phyloP scores from a whole-genome alignment of 2,113 vertebrate genomes.

The Ornithorhynchus anatinus region DNA sequence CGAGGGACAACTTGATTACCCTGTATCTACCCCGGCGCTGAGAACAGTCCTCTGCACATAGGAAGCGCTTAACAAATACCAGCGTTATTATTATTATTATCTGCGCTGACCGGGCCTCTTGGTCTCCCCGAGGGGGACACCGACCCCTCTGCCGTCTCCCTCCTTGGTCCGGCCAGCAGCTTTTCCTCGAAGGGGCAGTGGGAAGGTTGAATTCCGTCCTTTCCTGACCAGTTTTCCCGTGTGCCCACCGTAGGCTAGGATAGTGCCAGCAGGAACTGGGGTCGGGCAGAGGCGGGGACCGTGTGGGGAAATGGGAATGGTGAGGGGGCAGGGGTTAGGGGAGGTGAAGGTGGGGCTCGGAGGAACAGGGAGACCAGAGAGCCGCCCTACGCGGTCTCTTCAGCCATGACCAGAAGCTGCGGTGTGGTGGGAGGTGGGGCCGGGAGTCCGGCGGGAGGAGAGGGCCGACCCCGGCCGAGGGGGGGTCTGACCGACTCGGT shows the following conservation, averaged over 20 bases:
- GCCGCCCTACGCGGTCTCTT: too few species aligned
- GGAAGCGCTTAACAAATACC: too few species aligned
- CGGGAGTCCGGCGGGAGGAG: neutral
- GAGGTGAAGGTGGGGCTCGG: too few species aligned
- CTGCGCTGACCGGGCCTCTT: too few species aligned
- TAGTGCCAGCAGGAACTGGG: neutral
- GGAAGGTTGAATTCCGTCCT: slow-evolving; percentile 3
- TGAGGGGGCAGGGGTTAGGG: accelerated
- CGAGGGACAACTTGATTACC: too few species aligned
- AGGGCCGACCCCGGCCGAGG: neutral
- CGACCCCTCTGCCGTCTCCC: neutral
- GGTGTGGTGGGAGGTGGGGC: neutral
- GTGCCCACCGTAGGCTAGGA: too few species aligned
- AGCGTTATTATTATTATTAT: too few species aligned
- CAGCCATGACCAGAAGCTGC: too few species aligned
- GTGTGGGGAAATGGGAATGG: neutral
- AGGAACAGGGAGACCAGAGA: too few species aligned
- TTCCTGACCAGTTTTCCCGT: neutral
- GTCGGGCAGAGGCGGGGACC: neutral
- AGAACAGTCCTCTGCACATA: too few species aligned
- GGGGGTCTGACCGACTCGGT: neutral
- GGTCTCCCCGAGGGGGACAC: too few species aligned
- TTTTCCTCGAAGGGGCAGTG: neutral
- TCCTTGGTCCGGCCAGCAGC: neutral
- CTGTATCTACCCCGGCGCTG: too few species aligned